Base-by-base conservation (phyloP, 2,113 vertebrate species). In the Brachirus orientalis region DNA sequence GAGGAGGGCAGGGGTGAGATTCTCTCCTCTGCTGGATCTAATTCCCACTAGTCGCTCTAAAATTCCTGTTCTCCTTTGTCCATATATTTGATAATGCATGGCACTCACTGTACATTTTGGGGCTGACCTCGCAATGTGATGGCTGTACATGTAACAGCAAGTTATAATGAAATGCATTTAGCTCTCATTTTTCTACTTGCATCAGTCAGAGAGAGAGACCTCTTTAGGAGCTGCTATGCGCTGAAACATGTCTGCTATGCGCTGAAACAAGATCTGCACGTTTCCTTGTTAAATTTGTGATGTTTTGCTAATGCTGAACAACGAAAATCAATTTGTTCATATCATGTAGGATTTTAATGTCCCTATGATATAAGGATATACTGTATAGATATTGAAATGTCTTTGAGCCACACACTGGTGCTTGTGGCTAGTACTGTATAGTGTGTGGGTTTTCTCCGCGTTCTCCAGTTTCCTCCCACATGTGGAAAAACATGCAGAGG, bases 11-110 rank as follows among this genome's bases (percentile, higher is more conserved):
- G 59, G n/a, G 37, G 63, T 69, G 28, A 44, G 48, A 47, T 57
- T 54, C 50, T 64, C 22, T 50, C 69, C 83, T 76, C 77, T 79
- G 77, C 72, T 72, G 64, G 70, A 81, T 83, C 72, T 75, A 79
- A 52, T 64, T 70, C 62, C 75, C 61, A 68, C 58, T 1, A 11
- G 45, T 47, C 13, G 62, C 58, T 75, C 48, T 63, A n/a, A n/a
- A n/a, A n/a, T n/a, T n/a, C n/a, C n/a, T n/a, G n/a, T n/a, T n/a
- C n/a, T n/a, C n/a, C n/a, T n/a, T n/a, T n/a, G 59, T 37, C 14
- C 11, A 0, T 55, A 70, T 81, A 28, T 53, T n/a, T 72, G 55
- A 50, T 75, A 43, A 86, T 80, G 81, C 74, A 47, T 66, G 54
- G 63, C 77, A 69, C 68, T 51, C 59, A 20, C 53, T 43, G 67